Conservation (phyloP, 2,797 vertebrate species). For the Uromys caudimaculatus region DNA sequence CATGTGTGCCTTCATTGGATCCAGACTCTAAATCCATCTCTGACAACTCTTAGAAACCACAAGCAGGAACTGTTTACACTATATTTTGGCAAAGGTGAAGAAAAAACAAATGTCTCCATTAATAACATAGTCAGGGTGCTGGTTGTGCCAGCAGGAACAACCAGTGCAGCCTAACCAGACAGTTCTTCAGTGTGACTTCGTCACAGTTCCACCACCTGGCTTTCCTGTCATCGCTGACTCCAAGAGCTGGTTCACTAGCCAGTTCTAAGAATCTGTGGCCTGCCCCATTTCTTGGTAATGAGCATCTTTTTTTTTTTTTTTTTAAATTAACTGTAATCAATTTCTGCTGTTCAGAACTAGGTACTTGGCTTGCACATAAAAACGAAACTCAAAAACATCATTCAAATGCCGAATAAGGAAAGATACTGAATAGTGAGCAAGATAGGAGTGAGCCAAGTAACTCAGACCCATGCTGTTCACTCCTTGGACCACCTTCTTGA, state of each 20-base stretch:
- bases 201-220: not conserved
- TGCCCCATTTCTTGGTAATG: constrained; percentile 17
- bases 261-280: not conserved
- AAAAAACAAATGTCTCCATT: not conserved
- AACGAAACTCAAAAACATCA: constrained; percentile 33
- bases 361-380: not conserved
- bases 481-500: not conserved
- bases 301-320: not conserved
- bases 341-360: not conserved
- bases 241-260: not conserved
- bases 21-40: not conserved
- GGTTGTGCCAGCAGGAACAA: not conserved
- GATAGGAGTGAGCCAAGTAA: not conserved
- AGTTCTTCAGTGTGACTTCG: not conserved
- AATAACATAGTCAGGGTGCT: not conserved
- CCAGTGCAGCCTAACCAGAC: not conserved
- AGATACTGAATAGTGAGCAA: not conserved
- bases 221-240: not conserved
- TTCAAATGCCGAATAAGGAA: not conserved
- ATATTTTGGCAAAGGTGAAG: constrained; percentile 6
- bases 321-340: not conserved
- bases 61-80: constrained; percentile 16
- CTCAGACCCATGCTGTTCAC: not conserved
- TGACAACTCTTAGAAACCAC: not conserved
- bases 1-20: not conserved